These are phyloP conservation scores for Mystacides longicornis DNA, from an alignment of 2,888 invertebrate genomes.

Conservation along the genomic window DNA sequence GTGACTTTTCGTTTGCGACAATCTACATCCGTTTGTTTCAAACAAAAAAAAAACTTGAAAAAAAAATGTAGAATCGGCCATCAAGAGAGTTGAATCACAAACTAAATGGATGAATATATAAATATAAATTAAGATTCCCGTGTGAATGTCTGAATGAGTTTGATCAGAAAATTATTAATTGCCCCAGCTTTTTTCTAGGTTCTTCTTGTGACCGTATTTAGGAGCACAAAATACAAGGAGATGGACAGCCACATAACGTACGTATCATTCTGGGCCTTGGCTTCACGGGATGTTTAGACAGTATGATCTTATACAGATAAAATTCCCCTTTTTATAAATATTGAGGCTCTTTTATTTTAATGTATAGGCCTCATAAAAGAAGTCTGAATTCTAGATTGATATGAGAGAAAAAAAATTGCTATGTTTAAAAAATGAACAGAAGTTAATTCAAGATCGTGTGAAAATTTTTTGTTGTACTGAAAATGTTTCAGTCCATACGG, in stretches of 20 bases:
- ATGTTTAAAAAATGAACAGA: no score
- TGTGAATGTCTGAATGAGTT: slow-evolving; percentile 42
- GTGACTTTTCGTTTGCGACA: background rate
- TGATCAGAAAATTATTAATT: slow-evolving; percentile 52
- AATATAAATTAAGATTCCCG: slow-evolving; percentile 28
- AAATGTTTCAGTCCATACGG: no score
- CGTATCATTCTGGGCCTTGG: slow-evolving; percentile 40
- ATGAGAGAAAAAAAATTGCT: no score
- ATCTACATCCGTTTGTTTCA: background rate
- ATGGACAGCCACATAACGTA: slow-evolving; percentile 37
- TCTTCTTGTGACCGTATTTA: slow-evolving; percentile 29
- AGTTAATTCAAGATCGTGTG: no score
- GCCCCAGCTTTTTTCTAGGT: slow-evolving; percentile 58
- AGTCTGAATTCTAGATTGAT: no score
- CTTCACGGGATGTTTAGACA: slow-evolving; percentile 26
- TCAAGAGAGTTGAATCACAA: background rate
- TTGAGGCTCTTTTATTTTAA: no score
- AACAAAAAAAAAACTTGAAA: background rate
- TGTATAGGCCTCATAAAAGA: no score
- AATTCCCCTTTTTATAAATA: no score
- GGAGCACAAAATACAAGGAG: slow-evolving; percentile 36
- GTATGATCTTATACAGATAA: no score
- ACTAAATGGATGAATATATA: no score
- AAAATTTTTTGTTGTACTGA: no score
- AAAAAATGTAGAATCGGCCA: background rate